A percentile compares a stretch with the other conserved stretches of the same genome.
Evolutionary conservation across 2,888 invertebrate species (phyloP).

Genomic region (Bruchidius siliquastri): DNA sequence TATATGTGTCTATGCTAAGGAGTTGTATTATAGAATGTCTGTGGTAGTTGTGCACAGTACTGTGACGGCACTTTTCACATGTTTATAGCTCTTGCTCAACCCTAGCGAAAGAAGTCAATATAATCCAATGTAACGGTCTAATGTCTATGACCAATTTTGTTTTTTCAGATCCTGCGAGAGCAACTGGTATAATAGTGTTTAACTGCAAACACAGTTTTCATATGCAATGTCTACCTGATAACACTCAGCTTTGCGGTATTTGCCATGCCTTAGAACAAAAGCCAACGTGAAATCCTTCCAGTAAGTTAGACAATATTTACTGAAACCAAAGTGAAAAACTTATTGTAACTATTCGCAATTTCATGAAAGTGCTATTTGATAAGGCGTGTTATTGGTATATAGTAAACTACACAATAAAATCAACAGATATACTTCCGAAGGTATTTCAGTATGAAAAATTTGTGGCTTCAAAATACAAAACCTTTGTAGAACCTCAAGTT

Average conservation of each 20-base stretch:
- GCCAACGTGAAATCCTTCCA: neutral
- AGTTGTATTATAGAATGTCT: too few species aligned
- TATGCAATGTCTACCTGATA: conserved; percentile 69
- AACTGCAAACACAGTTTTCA: conserved; percentile 90
- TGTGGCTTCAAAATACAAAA: too few species aligned
- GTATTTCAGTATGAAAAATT: too few species aligned
- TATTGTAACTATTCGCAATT: neutral
- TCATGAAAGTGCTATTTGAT: neutral
- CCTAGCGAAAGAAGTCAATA: too few species aligned
- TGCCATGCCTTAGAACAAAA: conserved; percentile 36
- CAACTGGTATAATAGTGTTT: conserved; percentile 73
- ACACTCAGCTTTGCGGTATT: conserved; percentile 40
- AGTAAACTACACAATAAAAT: neutral
- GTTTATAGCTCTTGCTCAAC: too few species aligned
- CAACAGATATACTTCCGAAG: neutral
- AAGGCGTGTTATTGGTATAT: neutral
- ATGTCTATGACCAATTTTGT: too few species aligned
- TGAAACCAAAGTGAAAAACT: neutral
- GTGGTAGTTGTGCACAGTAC: too few species aligned
- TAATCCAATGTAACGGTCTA: too few species aligned
- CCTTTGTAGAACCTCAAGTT: too few species aligned
- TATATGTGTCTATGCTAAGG: too few species aligned
- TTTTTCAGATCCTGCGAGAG: conserved; percentile 59
- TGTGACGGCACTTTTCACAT: too few species aligned
- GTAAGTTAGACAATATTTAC: neutral